Evolutionary conservation across 1,140 invertebrate genomes (phyloP), one percentile per base, ranked within the genome.

Genomic region (Drosophila tristis): DNA sequence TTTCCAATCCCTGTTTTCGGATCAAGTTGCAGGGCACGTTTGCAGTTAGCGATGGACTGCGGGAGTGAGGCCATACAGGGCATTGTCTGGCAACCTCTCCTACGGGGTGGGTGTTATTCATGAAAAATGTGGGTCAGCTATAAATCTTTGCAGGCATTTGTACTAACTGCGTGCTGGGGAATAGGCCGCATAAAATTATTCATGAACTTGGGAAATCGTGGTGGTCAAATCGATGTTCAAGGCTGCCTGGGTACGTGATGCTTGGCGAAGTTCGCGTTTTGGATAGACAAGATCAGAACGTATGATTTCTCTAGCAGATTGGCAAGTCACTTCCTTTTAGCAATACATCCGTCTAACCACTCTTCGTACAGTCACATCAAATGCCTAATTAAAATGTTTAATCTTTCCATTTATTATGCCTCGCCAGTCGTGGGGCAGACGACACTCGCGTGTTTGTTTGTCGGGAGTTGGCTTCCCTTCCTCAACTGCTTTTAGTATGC

Each of bases 61-160:
- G 20, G 0, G 45, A 58, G 45, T 58, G n/a, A 47, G 48, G 47
- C 61, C 51, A 43, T 43, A 44, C 43, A 5, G 35, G 35, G 11
- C 35, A 39, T 39, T 39, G 35, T 39, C 35, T 13, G 11, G 35
- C 35, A 5, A 39, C 35, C 35, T 39, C 13, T 39, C 11, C 9
- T 39, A 5, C 35, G 35, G 8, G 8, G 2, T 25, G 47, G 16
- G n/a, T 23, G 31, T 44, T 59, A 42, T 53, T 70, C 56, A 62
- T 67, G 59, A 68, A 59, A 80, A 73, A 84, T 85, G 72, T 84
- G 62, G 80, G 80, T 70, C 80, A 77, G 66, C 50, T 71, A 61
- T 84, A 80, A 84, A 85, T 85, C 80, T 80, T 67, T 45, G 44
- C 43, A 31, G 16, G 50, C 13, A 51, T 67, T 78, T 67, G 58